Evolutionary conservation across 2,888 invertebrate species (phyloP).

Genomic region (Drosophila cyrtoloma): DNA sequence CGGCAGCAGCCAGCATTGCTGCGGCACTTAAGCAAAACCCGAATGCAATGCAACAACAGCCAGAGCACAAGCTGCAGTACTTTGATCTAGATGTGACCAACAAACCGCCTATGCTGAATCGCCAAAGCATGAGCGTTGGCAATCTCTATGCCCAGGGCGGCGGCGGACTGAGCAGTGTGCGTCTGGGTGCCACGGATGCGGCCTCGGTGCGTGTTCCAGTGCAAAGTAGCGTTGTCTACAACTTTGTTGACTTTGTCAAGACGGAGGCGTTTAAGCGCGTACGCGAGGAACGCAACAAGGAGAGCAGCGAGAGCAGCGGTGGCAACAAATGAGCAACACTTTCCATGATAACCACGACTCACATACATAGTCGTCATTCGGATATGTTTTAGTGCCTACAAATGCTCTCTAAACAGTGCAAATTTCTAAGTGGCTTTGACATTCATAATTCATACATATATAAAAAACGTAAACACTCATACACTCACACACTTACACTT

Average conservation of each 20-base stretch:
- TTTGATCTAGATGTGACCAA: slow-evolving; percentile 91
- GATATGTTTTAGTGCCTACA: slow-evolving; percentile 60
- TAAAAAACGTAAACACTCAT: slow-evolving; percentile 11
- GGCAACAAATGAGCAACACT: slow-evolving; percentile 41
- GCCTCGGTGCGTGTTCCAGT: slow-evolving; percentile 85
- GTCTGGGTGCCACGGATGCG: slow-evolving; percentile 80
- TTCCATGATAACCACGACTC: slow-evolving; percentile 34
- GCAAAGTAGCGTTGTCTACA: slow-evolving; percentile 90
- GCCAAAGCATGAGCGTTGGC: slow-evolving; percentile 80
- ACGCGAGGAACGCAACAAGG: slow-evolving; percentile 88
- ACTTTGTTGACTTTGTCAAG: slow-evolving; percentile 97
- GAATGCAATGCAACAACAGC: slow-evolving; percentile 52
- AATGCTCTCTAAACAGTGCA: slow-evolving; percentile 49
- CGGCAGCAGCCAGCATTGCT: slow-evolving; percentile 24
- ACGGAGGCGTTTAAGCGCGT: slow-evolving; percentile 96
- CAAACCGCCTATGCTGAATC: slow-evolving; percentile 84
- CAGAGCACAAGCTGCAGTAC: slow-evolving; percentile 89
- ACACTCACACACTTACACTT: slow-evolving; percentile 14
- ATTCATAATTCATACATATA: slow-evolving; percentile 45
- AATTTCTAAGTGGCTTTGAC: slow-evolving; percentile 50
- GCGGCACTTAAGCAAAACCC: slow-evolving; percentile 38
- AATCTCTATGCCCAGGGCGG: slow-evolving; percentile 74
- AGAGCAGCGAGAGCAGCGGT: slow-evolving; percentile 67
- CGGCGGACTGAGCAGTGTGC: slow-evolving; percentile 48
- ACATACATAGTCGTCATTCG: slow-evolving; percentile 43